These are phyloP conservation scores for Magallana nippona DNA, from an alignment of 2,888 invertebrate species.

Conservation along the genomic window DNA sequence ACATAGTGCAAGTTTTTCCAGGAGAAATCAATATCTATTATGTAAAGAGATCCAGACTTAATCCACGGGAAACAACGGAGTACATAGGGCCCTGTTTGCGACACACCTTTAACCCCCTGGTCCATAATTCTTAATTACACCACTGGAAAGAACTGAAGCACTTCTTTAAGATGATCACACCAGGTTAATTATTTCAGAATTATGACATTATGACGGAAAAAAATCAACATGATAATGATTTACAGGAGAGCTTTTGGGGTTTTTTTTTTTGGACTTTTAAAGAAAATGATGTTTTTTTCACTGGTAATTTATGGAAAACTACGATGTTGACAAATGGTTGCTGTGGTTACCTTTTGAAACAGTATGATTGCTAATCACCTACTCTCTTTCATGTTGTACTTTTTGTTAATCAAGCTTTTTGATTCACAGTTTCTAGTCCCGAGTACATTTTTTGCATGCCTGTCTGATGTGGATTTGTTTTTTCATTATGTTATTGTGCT, in stretches of 20 bases:
- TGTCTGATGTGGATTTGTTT: no score
- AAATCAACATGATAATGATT: neutral
- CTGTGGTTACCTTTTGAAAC: neutral
- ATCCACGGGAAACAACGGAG: neutral
- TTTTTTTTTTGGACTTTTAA: neutral
- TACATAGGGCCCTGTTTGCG: neutral
- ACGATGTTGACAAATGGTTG: neutral
- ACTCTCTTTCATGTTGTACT: neutral
- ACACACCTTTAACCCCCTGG: conserved; percentile 29
- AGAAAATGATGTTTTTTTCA: no score
- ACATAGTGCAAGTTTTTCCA: conserved; percentile 12
- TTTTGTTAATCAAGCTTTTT: no score
- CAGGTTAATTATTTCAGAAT: neutral
- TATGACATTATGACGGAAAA: neutral
- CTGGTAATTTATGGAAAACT: neutral
- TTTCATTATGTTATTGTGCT: no score
- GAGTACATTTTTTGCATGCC: no score
- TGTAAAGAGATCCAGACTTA: neutral
- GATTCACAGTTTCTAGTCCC: no score
- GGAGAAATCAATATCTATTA: conserved; percentile 16
- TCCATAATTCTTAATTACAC: neutral
- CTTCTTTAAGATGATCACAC: neutral
- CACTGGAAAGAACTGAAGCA: neutral
- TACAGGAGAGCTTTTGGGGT: neutral
- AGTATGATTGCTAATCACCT: neutral